phyloP scores from a whole-genome alignment of 2,797 vertebrate genomes.

The Phalanger gymnotis region DNA sequence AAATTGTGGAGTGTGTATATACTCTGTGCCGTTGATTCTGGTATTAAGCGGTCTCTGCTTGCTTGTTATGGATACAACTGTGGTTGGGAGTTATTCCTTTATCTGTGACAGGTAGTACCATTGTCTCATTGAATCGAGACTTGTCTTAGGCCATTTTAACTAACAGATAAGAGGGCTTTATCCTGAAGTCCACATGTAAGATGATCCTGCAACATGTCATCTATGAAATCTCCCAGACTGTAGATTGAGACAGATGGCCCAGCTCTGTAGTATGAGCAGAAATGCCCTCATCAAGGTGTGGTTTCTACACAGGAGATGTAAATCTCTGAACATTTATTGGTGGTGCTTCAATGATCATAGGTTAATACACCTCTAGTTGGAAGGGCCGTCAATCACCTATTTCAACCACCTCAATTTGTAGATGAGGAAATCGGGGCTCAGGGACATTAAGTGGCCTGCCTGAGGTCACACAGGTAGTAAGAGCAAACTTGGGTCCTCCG shows the following conservation, averaged over 20 bases:
- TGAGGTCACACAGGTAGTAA: neutral
- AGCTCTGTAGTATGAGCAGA: neutral
- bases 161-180: neutral
- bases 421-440: neutral
- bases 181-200: neutral
- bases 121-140: neutral
- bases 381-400: neutral
- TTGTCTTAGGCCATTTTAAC: neutral
- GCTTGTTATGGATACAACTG: neutral
- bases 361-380: neutral
- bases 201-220: neutral
- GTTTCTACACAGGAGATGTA: neutral
- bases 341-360: neutral
- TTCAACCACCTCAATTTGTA: neutral
- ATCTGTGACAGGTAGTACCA: neutral
- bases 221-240: neutral
- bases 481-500: neutral
- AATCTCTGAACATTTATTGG: neutral
- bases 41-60: neutral
- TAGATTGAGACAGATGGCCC: neutral
- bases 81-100: neutral
- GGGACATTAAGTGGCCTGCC: neutral
- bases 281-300: neutral
- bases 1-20: neutral
- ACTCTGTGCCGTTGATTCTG: neutral